Evolutionary conservation across 2,888 invertebrate species (phyloP), one percentile per base, ranked within the genome.

Genomic region (Endomychus coccineus): DNA sequence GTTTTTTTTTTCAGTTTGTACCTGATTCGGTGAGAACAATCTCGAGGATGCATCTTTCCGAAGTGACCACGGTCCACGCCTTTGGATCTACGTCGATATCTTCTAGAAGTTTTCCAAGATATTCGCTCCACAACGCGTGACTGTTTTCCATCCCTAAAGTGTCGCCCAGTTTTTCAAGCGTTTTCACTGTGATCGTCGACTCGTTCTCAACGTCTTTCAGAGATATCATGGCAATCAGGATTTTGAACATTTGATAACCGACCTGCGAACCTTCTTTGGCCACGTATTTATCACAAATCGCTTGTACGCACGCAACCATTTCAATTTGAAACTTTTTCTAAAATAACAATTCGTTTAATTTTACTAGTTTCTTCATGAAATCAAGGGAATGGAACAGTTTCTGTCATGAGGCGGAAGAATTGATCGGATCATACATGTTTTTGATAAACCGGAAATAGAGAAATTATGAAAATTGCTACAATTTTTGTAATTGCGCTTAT

Each of bases 11-110:
- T n/a, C n/a, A n/a, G n/a, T n/a, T n/a, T n/a, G n/a, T n/a, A 39
- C 39, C 31, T 12, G 34, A 39, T 16, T 34, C 34, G 4, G 66
- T 51, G 29, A 83, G 56, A 16, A 76, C 66, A 13, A 76, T 71
- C 47, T 78, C 75, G 53, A 88, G 78, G 45, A 88, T 71, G 39
- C 76, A 75, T 24, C 78, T 69, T 50, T 86, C 80, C 0, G 78
- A 71, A 2, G 75, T 75, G 33, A 77, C 67, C 36, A 74, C 61
- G 0, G 73, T 77, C 88, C 87, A 88, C 0, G 71, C 62, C 41
- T 72, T 66, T 4, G 74, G 74, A 45, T 71, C 73, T 34, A 66
- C 68, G 27, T 71, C 70, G 32, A 83, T 71, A 12, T 66, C 64
- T 0, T 67, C 59, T 15, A 83, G 55, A 5, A 81, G 54, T 3